phyloP scores from a whole-genome alignment of 2,888 invertebrate genomes.

The Lamellibrachia columna region DNA sequence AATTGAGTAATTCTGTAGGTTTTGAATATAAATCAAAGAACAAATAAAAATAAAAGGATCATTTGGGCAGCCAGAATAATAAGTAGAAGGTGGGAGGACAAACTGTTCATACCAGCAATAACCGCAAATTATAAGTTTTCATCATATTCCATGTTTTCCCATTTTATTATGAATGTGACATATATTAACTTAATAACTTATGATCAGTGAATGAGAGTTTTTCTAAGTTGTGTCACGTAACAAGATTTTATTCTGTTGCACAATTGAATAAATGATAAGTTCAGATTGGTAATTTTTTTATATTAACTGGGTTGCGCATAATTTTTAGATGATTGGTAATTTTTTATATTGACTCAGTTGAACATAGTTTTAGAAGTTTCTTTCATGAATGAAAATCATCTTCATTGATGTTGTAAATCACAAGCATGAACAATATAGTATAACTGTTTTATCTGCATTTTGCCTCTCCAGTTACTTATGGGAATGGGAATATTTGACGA shows the following conservation, averaged over 20 bases:
- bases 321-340: not conserved
- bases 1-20: not conserved
- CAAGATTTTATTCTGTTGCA: not conserved
- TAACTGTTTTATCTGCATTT: not conserved
- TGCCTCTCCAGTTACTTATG: slow-evolving; percentile 32
- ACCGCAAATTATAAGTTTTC: not conserved
- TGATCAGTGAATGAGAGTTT: not conserved
- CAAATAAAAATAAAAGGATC: not conserved
- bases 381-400: not conserved
- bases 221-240: not conserved
- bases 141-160: not conserved
- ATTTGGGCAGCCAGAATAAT: not conserved
- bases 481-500: slow-evolving; percentile 34
- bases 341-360: not conserved
- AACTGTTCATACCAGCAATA: not conserved
- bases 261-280: not conserved
- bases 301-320: not conserved
- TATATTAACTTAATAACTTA: too few species aligned
- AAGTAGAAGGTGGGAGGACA: not conserved
- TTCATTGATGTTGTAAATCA: not conserved
- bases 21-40: not conserved
- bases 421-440: not conserved
- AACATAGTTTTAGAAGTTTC: not conserved
- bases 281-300: not conserved
- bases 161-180: too few species aligned